These are phyloP conservation scores for Acestrorhynchus altus DNA, from an alignment of 2,797 vertebrate species.

Conservation along the genomic window DNA sequence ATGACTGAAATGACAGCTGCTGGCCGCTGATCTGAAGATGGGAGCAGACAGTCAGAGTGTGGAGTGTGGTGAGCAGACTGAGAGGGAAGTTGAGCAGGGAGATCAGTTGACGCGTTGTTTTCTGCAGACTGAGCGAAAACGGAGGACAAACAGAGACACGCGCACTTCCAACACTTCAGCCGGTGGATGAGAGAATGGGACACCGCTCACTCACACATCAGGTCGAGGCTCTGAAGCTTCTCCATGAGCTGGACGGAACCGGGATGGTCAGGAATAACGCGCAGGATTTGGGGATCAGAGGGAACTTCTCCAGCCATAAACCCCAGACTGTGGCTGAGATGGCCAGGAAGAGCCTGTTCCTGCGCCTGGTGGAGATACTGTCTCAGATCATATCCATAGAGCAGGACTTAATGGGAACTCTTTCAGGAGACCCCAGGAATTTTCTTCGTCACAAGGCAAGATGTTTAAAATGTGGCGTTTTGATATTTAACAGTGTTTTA, in stretches of 20 bases:
- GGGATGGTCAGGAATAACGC: background rate
- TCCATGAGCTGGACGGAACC: constrained; percentile 20
- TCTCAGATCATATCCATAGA: constrained; percentile 43
- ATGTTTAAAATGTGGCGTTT: background rate
- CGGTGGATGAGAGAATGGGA: constrained; percentile 21
- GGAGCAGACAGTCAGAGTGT: no score
- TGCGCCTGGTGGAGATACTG: constrained; percentile 42
- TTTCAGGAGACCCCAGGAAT: background rate
- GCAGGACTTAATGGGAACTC: constrained; percentile 26
- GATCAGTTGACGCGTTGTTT: background rate
- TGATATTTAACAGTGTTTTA: background rate
- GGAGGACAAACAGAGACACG: background rate
- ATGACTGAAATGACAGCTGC: background rate
- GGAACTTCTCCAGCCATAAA: background rate
- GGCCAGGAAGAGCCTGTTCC: constrained; percentile 43
- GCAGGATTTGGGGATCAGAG: background rate
- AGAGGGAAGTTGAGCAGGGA: constrained; percentile 29
- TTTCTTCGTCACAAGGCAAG: constrained; percentile 53
- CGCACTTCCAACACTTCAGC: background rate
- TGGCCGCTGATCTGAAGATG: constrained; percentile 27
- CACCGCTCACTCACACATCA: constrained; percentile 36
- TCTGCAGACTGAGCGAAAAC: background rate
- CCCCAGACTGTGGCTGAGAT: constrained; percentile 36
- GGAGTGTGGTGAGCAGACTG: no score
- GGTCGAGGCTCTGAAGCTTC: constrained; percentile 50